Evolutionary conservation across 1,140 invertebrate genomes (phyloP).

Genomic region (Aporrectodea caliginosa): DNA sequence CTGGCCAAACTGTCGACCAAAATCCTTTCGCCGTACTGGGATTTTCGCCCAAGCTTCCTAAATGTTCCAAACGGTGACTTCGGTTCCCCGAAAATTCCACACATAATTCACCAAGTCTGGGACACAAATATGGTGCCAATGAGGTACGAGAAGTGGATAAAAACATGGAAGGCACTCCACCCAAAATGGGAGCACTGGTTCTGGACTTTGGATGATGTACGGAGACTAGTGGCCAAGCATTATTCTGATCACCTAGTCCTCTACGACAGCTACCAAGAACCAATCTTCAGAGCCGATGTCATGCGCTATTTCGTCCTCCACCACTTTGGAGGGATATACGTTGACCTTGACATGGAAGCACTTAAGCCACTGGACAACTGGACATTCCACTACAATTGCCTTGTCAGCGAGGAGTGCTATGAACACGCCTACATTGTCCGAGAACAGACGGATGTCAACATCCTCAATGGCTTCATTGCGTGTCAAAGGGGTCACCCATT

Average conservation of each 20-base stretch:
- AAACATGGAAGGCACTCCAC: constrained; percentile 44
- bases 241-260: constrained; percentile 42
- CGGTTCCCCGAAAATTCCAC: constrained; percentile 38
- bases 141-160: constrained; percentile 43
- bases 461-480: constrained; percentile 26
- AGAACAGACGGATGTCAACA: neutral
- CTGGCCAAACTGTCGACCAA: neutral
- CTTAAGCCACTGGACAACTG: constrained; percentile 27
- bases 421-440: constrained; percentile 24
- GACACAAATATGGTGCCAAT: constrained; percentile 43
- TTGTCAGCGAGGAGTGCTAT: constrained; percentile 23
- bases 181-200: constrained; percentile 50
- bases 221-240: constrained; percentile 42
- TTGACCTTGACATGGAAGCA: constrained; percentile 27
- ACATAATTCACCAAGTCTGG: constrained; percentile 53
- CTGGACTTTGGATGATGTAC: constrained; percentile 49
- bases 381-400: constrained; percentile 19
- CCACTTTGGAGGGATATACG: constrained; percentile 29
- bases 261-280: constrained; percentile 44
- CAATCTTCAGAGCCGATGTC: constrained; percentile 42
- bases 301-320: constrained; percentile 30
- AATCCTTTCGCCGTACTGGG: neutral
- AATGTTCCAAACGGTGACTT: neutral
- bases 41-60: neutral
- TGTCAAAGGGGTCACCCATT: constrained; percentile 23